Evolutionary conservation across 2,113 vertebrate genomes (phyloP), one percentile per base, ranked within the genome.

Genomic region (Furnarius figulus): DNA sequence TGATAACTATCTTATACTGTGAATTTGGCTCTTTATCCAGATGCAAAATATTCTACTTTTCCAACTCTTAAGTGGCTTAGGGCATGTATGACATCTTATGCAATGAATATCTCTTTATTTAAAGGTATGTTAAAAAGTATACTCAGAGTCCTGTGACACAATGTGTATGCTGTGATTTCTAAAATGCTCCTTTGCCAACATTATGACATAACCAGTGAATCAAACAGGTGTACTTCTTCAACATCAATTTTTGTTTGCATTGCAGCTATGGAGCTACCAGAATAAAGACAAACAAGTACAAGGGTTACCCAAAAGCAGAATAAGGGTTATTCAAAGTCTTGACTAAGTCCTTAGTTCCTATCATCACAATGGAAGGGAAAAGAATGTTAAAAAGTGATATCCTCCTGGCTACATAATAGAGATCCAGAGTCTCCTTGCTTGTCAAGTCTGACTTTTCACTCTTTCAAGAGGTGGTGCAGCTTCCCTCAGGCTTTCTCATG

Each of bases 11-110:
- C 56, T 92, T 71, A 93, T 89, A 79, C 44, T 65, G 17, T 89
- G 77, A 89, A 79, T 94, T 72, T 91, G n/a, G 14, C 56, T 95
- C 14, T 58, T 89, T 73, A 89, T 65, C 49, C 73, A 95, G 62
- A 87, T 72, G 44, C 20, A 93, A 93, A 82, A 49, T 72, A 75
- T 89, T 85, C 56, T 4, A 8, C 12, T 89, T 84, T 91, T 87
- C 47, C 37, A 95, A 65, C 31, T 68, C 22, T 46, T 65, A 73
- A 77, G 40, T n/a, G 85, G 35, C 37, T 66, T 85, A 31, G 61
- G 33, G 4, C 53, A 76, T 13, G 31, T 40, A 47, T 52, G 63
- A 24, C 75, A 81, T 47, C 30, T 78, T 85, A 44, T 65, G 39
- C 52, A 89, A 93, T n/a, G 19, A 63, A 47, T 21, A 71, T 8